Percentiles rank a stretch among this genome's conserved stretches.
Conservation (phyloP, 2,888 invertebrate genomes). For the Rhaphigaster nebulosa region DNA sequence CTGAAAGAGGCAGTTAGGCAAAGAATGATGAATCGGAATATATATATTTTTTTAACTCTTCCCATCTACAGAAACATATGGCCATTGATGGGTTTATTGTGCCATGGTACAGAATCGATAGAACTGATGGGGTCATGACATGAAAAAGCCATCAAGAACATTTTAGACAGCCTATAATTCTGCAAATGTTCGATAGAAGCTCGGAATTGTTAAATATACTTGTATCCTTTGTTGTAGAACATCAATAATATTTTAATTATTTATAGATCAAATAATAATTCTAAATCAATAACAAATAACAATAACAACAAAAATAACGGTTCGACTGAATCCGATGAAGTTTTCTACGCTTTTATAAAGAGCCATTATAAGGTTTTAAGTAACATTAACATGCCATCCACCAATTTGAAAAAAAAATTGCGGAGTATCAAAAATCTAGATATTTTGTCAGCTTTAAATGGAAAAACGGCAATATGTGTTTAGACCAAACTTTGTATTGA, state of each 20-base stretch:
- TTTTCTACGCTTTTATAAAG: too few species aligned
- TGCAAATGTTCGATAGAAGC: not conserved
- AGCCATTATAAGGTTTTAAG: too few species aligned
- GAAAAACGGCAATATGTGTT: too few species aligned
- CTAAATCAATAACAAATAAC: too few species aligned
- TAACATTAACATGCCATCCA: too few species aligned
- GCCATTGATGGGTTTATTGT: not conserved
- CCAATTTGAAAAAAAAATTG: too few species aligned
- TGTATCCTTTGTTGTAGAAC: not conserved
- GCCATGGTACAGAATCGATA: not conserved
- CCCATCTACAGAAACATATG: not conserved
- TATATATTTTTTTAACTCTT: not conserved
- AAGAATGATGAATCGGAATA: not conserved
- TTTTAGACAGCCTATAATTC: not conserved
- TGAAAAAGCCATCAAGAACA: conserved; percentile 1
- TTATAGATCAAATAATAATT: too few species aligned
- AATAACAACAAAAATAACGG: too few species aligned
- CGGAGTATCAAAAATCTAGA: too few species aligned
- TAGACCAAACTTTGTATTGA: too few species aligned
- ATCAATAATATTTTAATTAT: not conserved
- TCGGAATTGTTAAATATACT: not conserved
- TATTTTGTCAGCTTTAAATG: too few species aligned
- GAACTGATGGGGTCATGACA: not conserved
- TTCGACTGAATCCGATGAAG: too few species aligned
- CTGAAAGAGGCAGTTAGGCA: not conserved